Evolutionary conservation across 2,888 invertebrate genomes (phyloP).

Genomic region (Cremastobaeus sp.): DNA sequence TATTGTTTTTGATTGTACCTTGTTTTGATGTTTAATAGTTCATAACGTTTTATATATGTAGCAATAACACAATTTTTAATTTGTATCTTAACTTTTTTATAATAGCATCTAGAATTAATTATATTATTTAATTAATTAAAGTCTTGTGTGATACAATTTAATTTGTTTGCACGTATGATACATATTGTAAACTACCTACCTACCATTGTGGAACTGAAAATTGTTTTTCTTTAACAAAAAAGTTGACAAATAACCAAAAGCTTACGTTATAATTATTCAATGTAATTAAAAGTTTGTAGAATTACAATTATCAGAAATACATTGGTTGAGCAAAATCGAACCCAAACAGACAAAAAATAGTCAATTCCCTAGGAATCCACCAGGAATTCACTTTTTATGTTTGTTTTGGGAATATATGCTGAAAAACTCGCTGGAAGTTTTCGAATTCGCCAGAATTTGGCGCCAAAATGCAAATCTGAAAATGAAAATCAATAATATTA

Average conservation of each 20-base stretch:
- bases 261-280: too few species aligned
- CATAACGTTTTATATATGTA: too few species aligned
- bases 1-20: too few species aligned
- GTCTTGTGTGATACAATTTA: too few species aligned
- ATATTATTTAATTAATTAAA: constrained; percentile 59
- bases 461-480: not conserved
- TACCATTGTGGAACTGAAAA: constrained; percentile 45
- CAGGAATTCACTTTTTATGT: not conserved
- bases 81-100: too few species aligned
- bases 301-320: constrained; percentile 53
- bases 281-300: too few species aligned
- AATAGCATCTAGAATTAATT: too few species aligned
- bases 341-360: not conserved
- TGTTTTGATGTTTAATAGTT: too few species aligned
- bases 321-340: constrained; percentile 23
- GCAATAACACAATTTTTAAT: too few species aligned
- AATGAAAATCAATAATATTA: constrained; percentile 1
- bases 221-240: constrained; percentile 24
- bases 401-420: constrained; percentile 2
- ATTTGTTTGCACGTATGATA: too few species aligned
- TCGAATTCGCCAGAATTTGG: too few species aligned
- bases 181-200: constrained; percentile 30
- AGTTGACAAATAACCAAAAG: too few species aligned
- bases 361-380: not conserved
- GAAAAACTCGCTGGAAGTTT: not conserved